Base-by-base conservation (phyloP, 1,140 invertebrate genomes). In the Penaeus vannamei region DNA sequence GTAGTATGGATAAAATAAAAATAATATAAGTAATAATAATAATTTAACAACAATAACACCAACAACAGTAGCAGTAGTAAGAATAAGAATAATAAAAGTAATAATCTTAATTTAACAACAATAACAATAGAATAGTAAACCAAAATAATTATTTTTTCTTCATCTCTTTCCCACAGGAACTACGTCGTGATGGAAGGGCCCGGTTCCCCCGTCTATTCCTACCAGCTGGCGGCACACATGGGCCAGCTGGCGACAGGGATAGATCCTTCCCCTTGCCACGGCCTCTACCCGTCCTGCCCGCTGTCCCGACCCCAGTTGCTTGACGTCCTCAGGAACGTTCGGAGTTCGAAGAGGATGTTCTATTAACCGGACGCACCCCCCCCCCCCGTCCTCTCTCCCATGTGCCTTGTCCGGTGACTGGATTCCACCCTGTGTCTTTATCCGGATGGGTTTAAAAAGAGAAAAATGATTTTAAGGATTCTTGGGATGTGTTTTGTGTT, bases 181-280 rank as follows among this genome's bases (percentile, higher is more conserved):
- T 77, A 88, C 69, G 80, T 88, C 2, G 80, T 83, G 29, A 26
- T 88, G 64, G 86, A 88, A 42, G 86, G 86, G 1, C 86, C 86
- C 1, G 81, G 62, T 5, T 88, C 86, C 8, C 86, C 86, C 7
- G 86, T 76, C 2, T 88, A 88, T 53, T 32, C 80, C 1, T 88
- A 88, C 81, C 86, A 88, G 69, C 64, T 88, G 46, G 86, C 86
- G 8, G 86, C 86, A 1, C 86, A 88, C 59, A 88, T 88, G 86
- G 86, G 86, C 8, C 86, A 88, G 59, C 86, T 88, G 66, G 26
- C 29, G 36, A 76, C 81, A 22, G 86, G 86, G 1, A 46, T 88
- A 53, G 86, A 88, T 3, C 86, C 86, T 14, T 88, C 86, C 0
- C 86, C 86, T 53, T 88, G 86, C 66, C 66, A 88, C 46, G 64